Evolutionary conservation across 2,888 invertebrate species (phyloP), one percentile per base, ranked within the genome.

Genomic region (Limnephilus marmoratus): DNA sequence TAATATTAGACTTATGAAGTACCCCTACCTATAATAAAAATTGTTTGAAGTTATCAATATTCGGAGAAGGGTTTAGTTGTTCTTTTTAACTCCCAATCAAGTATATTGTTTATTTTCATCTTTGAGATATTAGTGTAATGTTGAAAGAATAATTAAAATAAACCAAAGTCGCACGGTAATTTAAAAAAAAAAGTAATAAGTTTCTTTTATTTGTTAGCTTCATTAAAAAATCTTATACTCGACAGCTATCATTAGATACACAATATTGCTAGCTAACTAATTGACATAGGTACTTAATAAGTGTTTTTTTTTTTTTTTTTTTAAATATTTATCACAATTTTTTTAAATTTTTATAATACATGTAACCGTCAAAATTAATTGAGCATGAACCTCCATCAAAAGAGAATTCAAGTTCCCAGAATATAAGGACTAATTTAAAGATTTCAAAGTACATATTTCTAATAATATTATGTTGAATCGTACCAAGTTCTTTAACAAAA

Each of bases 1-100:
- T 68, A 68, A 68, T 49, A 49, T 68, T 68, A 68, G 68, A 68
- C 68, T 68, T 68, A 24, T 24, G 24, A 68, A 68, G 68, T 68
- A 68, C 68, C 68, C 68, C n/a, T 68, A 68, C 68, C 68, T 68
- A 68, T 68, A 68, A 68, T 68, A 68, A 68, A 68, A 68, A 68
- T 68, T 24, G 68, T 68, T 68, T 68, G 68, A 9, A 68, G n/a
- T 68, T n/a, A 24, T 68, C n/a, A n/a, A n/a, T n/a, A n/a, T 2
- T n/a, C 68, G 68, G 15, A 68, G 18, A 68, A 18, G 68, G 68
- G 68, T 68, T 68, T 24, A 24, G 18, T 24, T 68, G 4, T 68
- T 68, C 68, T 24, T 68, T 68, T 18, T 24, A 68, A 24, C 68
- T 24, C 24, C 4, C 68, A 0, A 7, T n/a, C 4, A 68, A n/a